Base-by-base conservation (phyloP, 1,140 invertebrate genomes). In the Drosophila baimaii region DNA sequence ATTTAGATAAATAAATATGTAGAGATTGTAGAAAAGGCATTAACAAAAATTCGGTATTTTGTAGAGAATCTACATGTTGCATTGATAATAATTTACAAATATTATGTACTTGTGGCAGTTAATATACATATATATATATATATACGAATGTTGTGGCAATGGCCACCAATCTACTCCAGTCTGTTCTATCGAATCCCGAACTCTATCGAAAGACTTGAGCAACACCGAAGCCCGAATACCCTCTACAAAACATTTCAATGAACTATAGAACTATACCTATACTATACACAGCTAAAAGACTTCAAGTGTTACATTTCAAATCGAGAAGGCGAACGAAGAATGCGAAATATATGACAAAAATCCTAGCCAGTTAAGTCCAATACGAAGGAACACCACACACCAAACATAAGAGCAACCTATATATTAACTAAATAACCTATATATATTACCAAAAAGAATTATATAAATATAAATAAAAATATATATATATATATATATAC, bases 81-180 rank as follows among this genome's bases (percentile, higher is more conserved):
- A 89, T 84, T 78, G 84, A 89, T 89, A 89, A 89, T 89, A 89
- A 89, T 89, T 89, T 84, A 88, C 82, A 86, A 85, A 84, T 69
- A 83, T 77, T 81, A 68, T 81, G 77, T 71, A 77, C 65, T 74
- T 78, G 73, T 63, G 68, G 69, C 81, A 80, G 68, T 76, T 64
- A 49, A 68, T 73, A 80, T 73, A 79, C 70, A 81, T 23, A 55
- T 70, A 54, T 64, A 54, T 8, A 70, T 44, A 47, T 51, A 57
- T 33, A 46, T 71, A n/a, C n/a, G 63, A 71, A 57, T 72, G 65
- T 78, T 72, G 61, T 57, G 43, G 39, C 47, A 73, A 23, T 47
- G 72, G 56, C 62, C 73, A 66, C 43, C 39, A 51, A 25, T 43
- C 19, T 23, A 41, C 19, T 23, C 37, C 37, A 31, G 55, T 49